Percentiles rank a stretch among this genome's conserved stretches.
Conservation (phyloP, 2,888 invertebrate genomes). For the Cancer borealis region DNA sequence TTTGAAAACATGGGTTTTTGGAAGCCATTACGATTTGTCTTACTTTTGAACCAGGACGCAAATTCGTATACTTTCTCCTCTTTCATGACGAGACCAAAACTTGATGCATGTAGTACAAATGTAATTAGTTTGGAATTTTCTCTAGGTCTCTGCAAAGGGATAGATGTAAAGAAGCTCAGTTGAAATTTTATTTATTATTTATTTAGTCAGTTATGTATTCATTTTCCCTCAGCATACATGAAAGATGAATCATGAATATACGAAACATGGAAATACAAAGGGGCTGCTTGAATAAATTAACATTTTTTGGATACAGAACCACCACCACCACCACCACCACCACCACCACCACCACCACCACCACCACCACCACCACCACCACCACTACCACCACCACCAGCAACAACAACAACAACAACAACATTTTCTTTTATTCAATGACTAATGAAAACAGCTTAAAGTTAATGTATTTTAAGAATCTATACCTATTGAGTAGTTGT, state of each 20-base stretch:
- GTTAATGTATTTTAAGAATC: background rate
- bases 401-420: background rate
- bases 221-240: background rate
- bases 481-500: background rate
- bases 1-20: background rate
- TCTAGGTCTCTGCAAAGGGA: background rate
- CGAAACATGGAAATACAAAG: constrained; percentile 4
- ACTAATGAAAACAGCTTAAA: background rate
- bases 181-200: background rate
- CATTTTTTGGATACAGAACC: background rate
- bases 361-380: background rate
- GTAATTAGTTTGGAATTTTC: background rate
- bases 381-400: background rate
- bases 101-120: background rate
- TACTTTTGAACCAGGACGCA: background rate
- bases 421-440: background rate
- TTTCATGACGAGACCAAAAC: constrained; percentile 5
- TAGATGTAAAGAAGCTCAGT: background rate
- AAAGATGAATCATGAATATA: background rate
- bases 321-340: background rate
- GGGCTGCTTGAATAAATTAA: background rate
- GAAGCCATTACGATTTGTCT: background rate
- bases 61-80: background rate
- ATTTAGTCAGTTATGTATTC: background rate
- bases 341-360: background rate